These are phyloP conservation scores for Drosophila pseudotalamancana DNA, from an alignment of 2,888 invertebrate genomes.

Conservation along the genomic window DNA sequence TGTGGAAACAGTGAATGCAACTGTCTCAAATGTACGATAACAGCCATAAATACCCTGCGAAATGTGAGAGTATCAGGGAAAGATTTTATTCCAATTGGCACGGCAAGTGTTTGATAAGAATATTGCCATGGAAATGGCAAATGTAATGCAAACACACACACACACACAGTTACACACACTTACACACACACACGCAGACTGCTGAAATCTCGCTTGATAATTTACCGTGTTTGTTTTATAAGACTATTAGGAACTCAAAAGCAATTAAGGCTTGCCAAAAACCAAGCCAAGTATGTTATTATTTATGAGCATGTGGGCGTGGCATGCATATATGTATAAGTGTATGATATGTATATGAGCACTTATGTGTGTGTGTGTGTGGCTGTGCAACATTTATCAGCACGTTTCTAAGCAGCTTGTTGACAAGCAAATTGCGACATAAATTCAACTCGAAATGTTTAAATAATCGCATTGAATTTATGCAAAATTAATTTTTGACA, in stretches of 20 bases:
- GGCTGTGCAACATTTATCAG: constrained; percentile 31
- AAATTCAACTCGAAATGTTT: constrained; percentile 31
- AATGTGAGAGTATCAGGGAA: constrained; percentile 8
- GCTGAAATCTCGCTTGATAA: constrained; percentile 54
- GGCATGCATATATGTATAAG: background rate
- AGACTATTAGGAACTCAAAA: constrained; percentile 59
- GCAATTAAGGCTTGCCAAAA: constrained; percentile 58
- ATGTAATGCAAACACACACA: constrained; percentile 6
- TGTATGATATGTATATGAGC: background rate
- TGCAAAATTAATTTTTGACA: constrained; percentile 30
- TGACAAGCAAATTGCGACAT: constrained; percentile 57
- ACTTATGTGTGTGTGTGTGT: background rate
- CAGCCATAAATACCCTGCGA: background rate
- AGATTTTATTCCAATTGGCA: constrained; percentile 35
- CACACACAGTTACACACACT: background rate
- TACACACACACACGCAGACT: background rate
- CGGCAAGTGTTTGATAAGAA: constrained; percentile 53
- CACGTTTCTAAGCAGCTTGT: constrained; percentile 56
- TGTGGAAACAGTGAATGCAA: background rate
- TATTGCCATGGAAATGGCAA: constrained; percentile 40
- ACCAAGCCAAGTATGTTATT: constrained; percentile 45
- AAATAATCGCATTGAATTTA: constrained; percentile 39
- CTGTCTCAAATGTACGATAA: background rate
- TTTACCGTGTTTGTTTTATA: constrained; percentile 64
- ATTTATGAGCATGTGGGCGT: constrained; percentile 45